Conservation (phyloP, 2,113 vertebrate species). For the Macquaria ambigua region DNA sequence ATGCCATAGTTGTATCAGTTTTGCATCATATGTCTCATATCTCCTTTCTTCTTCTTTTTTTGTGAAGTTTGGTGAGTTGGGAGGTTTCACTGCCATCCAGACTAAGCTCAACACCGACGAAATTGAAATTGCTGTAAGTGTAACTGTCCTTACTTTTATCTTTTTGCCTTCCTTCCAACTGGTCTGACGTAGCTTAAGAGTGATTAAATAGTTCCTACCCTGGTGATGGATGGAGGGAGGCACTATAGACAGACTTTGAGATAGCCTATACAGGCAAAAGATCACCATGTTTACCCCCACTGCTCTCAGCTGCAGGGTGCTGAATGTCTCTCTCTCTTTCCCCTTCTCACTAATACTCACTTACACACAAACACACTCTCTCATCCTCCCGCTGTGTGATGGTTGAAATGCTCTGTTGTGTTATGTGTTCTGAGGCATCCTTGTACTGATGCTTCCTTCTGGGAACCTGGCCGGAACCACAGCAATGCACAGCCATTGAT, state of each 20-base stretch:
- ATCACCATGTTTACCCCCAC: conserved; percentile 51
- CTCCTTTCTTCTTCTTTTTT: not conserved
- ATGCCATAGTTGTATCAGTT: not conserved
- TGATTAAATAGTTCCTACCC: conserved; percentile 17
- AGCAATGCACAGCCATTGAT: conserved; percentile 59
- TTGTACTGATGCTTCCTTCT: conserved; percentile 73
- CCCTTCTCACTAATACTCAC: conserved; percentile 37
- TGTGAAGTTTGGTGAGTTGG: conserved; percentile 95
- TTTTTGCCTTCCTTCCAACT: not conserved
- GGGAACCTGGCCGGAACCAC: conserved; percentile 73
- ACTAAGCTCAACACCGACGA: conserved; percentile 94
- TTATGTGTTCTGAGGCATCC: conserved; percentile 70
- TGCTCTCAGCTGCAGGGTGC: conserved; percentile 58
- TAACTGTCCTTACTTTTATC: not conserved
- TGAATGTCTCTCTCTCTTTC: conserved; percentile 60
- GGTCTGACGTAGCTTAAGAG: not conserved
- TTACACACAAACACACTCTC: conserved; percentile 49
- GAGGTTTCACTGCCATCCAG: conserved; percentile 97
- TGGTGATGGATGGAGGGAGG: not conserved
- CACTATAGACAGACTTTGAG: conserved; percentile 16
- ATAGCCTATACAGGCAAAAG: conserved; percentile 55
- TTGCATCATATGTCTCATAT: not conserved
- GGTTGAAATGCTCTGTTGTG: conserved; percentile 76
- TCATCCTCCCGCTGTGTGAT: conserved; percentile 59
- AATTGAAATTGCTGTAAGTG: conserved; percentile 96